Evolutionary conservation across 2,888 invertebrate genomes (phyloP).

Genomic region (Dascillus cervinus): DNA sequence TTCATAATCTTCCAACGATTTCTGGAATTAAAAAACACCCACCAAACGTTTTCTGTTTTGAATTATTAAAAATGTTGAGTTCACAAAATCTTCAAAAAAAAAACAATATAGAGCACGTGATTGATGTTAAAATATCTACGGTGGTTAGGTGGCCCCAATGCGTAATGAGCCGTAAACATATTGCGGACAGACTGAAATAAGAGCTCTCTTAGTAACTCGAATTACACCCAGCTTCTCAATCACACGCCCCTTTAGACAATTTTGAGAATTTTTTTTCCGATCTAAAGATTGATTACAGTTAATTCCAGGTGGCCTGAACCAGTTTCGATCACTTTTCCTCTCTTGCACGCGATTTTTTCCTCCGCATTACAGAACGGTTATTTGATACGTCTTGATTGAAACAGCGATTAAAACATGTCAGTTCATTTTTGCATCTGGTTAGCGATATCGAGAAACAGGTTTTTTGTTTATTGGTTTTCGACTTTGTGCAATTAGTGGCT

Average conservation of each 20-base stretch:
- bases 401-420: background rate
- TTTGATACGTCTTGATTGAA: background rate
- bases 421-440: background rate
- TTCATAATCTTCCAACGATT: no score
- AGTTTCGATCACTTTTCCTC: background rate
- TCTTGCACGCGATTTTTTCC: background rate
- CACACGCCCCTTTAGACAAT: constrained; percentile 26
- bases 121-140: no score
- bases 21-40: no score
- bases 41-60: no score
- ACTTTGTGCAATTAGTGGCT: no score
- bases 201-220: constrained; percentile 19
- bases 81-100: no score
- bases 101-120: no score
- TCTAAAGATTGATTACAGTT: constrained; percentile 21
- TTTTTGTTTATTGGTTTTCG: no score
- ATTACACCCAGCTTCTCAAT: constrained; percentile 21
- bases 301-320: constrained; percentile 18
- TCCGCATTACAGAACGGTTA: background rate
- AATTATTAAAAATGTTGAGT: no score
- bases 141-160: constrained; percentile 15
- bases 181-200: constrained; percentile 12
- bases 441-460: background rate
- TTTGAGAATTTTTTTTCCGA: constrained; percentile 20
- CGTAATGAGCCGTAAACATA: constrained; percentile 18